Evolutionary conservation across 2,797 vertebrate genomes (phyloP).

Genomic region (Salarias fasciatus): DNA sequence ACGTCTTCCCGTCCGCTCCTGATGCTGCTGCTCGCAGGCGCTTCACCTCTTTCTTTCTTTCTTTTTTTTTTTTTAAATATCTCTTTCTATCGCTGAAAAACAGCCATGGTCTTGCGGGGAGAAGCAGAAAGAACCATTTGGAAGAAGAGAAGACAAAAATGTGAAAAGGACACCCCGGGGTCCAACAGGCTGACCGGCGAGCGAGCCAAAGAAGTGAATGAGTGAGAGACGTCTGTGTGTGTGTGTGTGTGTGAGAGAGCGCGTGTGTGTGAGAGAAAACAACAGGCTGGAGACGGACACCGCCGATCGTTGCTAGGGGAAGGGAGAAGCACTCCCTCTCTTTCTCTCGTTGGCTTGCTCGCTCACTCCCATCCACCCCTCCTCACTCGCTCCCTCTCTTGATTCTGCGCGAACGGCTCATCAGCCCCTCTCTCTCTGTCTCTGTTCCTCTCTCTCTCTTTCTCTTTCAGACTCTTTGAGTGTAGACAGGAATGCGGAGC

Average conservation of each 20-base stretch:
- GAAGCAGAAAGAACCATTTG: constrained; percentile 43
- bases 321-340: constrained; percentile 75
- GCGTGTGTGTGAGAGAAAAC: constrained; percentile 65
- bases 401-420: constrained; percentile 8
- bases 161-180: constrained; percentile 44
- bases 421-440: neutral
- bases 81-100: constrained; percentile 51
- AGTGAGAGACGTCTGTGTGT: constrained; percentile 27
- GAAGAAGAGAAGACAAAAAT: constrained; percentile 19
- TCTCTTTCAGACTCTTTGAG: constrained; percentile 7
- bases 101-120: constrained; percentile 63
- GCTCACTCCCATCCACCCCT: constrained; percentile 51
- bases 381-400: constrained; percentile 32
- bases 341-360: constrained; percentile 54
- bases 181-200: constrained; percentile 63
- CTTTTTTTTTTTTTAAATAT: constrained; percentile 1
- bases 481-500: constrained; percentile 43
- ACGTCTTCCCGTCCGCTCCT: constrained; percentile 59
- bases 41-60: neutral
- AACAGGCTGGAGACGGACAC: constrained; percentile 79
- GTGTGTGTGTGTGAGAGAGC: constrained; percentile 22
- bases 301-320: constrained; percentile 85
- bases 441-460: no score
- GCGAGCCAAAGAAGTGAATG: constrained; percentile 20
- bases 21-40: constrained; percentile 1